phyloP scores from a whole-genome alignment of 2,797 vertebrate genomes.

The Lacerta bilineata region DNA sequence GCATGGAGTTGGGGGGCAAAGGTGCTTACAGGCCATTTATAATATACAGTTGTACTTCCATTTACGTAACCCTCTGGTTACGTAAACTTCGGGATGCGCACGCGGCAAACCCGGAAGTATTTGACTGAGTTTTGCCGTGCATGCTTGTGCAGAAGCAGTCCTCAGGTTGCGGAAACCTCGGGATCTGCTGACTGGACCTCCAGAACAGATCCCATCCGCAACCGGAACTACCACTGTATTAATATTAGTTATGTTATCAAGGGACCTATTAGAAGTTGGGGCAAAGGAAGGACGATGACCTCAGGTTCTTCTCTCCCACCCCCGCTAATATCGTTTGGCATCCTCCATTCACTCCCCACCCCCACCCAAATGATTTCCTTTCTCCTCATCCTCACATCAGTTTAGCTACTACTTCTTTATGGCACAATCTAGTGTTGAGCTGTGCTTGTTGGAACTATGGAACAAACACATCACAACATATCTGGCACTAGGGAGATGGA shows the following conservation, averaged over 20 bases:
- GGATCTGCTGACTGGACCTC: too few relatives aligned
- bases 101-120: too few relatives aligned
- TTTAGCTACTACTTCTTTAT: background rate
- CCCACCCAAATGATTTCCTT: background rate
- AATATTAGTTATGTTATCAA: background rate
- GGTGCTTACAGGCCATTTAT: background rate
- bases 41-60: background rate
- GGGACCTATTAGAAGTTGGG: background rate
- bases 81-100: too few relatives aligned
- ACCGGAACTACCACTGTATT: background rate
- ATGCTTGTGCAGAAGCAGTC: too few relatives aligned
- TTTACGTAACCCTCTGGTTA: too few relatives aligned
- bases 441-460: background rate
- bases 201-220: too few relatives aligned
- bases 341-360: background rate
- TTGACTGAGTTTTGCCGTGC: too few relatives aligned
- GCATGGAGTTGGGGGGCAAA: background rate
- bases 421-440: background rate
- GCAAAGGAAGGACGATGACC: background rate
- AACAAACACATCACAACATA: background rate
- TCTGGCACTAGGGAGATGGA: too few relatives aligned
- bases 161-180: too few relatives aligned
- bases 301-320: background rate
- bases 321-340: too few relatives aligned
- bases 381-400: background rate